phyloP scores from a whole-genome alignment of 64 coral and sea anemone genomes.

The Pocillopora verrucosa region DNA sequence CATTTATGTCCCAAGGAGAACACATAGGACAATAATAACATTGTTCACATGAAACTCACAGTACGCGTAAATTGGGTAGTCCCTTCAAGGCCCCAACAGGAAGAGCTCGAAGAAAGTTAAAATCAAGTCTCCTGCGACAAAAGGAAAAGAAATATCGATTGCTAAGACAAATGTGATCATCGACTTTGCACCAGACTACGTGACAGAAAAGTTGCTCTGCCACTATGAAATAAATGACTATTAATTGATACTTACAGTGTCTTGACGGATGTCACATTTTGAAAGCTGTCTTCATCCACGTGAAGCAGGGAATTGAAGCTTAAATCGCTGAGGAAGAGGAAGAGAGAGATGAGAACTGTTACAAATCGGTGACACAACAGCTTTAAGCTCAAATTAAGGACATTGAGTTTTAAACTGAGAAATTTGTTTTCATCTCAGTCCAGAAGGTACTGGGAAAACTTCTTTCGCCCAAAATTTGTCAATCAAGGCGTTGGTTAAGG shows the following conservation, averaged over 20 bases:
- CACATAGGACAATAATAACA: too few species aligned
- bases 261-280: neutral
- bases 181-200: too few species aligned
- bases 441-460: too few species aligned
- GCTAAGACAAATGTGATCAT: too few species aligned
- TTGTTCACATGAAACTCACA: neutral
- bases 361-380: neutral
- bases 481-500: too few species aligned
- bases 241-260: slow-evolving; percentile 15
- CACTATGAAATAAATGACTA: too few species aligned
- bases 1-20: too few species aligned
- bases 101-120: neutral
- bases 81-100: neutral
- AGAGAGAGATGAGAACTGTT: neutral
- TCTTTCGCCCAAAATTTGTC: too few species aligned
- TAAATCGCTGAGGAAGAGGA: neutral
- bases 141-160: neutral
- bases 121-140: neutral
- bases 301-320: neutral
- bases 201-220: too few species aligned
- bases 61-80: neutral
- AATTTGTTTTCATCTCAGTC: too few species aligned
- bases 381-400: neutral
- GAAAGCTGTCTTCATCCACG: neutral
- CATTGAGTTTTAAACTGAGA: too few species aligned